Evolutionary conservation across 2,797 vertebrate genomes (phyloP).

Genomic region (Parauchenoglanis punctatus): DNA sequence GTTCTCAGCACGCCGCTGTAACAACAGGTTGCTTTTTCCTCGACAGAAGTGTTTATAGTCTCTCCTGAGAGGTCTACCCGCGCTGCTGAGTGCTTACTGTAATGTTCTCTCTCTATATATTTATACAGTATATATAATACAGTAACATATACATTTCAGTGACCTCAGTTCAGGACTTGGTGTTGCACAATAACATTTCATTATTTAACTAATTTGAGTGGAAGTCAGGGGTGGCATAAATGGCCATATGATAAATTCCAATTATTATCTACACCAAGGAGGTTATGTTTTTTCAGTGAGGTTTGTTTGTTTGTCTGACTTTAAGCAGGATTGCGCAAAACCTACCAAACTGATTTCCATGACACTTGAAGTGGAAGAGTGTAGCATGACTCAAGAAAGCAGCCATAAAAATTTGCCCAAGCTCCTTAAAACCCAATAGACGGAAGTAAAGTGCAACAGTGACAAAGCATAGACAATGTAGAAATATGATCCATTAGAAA

Average conservation of each 20-base stretch:
- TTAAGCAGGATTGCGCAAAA: too few species aligned
- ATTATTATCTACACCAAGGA: not conserved
- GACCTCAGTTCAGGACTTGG: not conserved
- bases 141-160: not conserved
- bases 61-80: not conserved
- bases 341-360: too few species aligned
- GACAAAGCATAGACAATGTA: too few species aligned
- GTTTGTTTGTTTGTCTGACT: too few species aligned
- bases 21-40: slow-evolving; percentile 18
- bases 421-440: too few species aligned
- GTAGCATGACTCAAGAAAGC: too few species aligned
- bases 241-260: not conserved
- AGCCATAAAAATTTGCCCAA: too few species aligned
- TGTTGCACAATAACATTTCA: not conserved
- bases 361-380: too few species aligned
- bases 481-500: too few species aligned
- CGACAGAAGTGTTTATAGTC: slow-evolving; percentile 11
- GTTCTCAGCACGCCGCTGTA: not conserved
- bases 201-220: not conserved
- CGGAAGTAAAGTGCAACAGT: too few species aligned
- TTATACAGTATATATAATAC: not conserved
- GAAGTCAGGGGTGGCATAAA: not conserved
- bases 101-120: not conserved
- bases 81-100: not conserved
- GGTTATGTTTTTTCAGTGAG: too few species aligned